Evolutionary conservation across 2,888 invertebrate genomes (phyloP).

Genomic region (Eulithis testata): DNA sequence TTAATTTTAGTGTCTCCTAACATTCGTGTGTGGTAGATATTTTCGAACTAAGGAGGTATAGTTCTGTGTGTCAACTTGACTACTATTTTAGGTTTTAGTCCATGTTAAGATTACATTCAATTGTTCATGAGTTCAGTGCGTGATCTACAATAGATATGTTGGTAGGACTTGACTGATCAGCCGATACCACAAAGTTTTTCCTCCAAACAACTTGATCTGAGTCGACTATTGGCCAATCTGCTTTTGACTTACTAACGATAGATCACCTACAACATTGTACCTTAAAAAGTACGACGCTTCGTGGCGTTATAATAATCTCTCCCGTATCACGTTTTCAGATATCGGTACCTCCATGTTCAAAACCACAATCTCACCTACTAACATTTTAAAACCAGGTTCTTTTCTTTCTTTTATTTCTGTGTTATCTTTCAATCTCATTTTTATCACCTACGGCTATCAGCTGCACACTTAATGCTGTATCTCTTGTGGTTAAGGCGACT

Average conservation of each 20-base stretch:
- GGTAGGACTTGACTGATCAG: too few relatives aligned
- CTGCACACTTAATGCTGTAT: background rate
- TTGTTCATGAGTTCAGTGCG: too few relatives aligned
- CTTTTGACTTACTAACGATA: too few relatives aligned
- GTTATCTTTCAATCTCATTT: conserved; percentile 21
- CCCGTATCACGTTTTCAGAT: conserved; percentile 27
- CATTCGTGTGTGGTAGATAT: background rate
- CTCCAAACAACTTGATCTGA: too few relatives aligned
- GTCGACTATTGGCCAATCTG: too few relatives aligned
- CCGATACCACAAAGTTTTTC: too few relatives aligned
- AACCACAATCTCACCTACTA: conserved; percentile 23
- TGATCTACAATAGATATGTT: too few relatives aligned
- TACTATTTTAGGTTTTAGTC: background rate
- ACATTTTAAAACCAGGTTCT: conserved; percentile 32
- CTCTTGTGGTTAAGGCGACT: too few relatives aligned
- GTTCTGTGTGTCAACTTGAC: background rate
- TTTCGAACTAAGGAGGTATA: background rate
- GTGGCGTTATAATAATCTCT: too few relatives aligned
- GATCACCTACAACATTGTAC: too few relatives aligned
- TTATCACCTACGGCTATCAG: background rate
- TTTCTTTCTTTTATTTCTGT: conserved; percentile 32
- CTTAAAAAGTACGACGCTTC: too few relatives aligned
- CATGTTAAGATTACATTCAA: background rate
- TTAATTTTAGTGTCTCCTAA: background rate
- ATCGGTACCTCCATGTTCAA: conserved; percentile 22